Percentiles rank a stretch among this genome's conserved stretches.
These are phyloP conservation scores for Australoheros scitulus DNA, from an alignment of 2,113 vertebrate species.

Conservation along the genomic window DNA sequence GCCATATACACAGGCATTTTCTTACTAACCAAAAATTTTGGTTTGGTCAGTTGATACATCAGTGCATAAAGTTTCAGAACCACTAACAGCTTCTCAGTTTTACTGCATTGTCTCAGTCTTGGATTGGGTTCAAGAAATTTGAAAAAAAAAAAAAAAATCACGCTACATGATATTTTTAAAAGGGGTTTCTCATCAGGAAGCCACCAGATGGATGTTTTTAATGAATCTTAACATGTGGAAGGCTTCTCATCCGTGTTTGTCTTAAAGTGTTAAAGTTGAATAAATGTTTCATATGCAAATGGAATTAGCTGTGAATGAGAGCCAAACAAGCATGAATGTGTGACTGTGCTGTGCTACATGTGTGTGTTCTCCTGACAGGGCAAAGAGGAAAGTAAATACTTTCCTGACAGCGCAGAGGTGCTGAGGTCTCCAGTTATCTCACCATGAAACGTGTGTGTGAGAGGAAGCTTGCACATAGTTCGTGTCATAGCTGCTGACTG, in stretches of 20 bases:
- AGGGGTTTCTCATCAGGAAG: background rate
- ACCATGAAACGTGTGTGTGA: conserved; percentile 47
- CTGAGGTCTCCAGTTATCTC: conserved; percentile 56
- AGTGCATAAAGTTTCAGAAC: background rate
- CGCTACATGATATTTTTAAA: background rate
- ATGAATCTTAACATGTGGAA: conserved; percentile 20
- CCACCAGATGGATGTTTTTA: conserved; percentile 19
- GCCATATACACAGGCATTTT: background rate
- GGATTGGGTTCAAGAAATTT: background rate
- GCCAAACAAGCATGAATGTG: conserved; percentile 29
- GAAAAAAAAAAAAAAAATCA: background rate
- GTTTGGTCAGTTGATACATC: background rate
- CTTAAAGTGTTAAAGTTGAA: conserved; percentile 27
- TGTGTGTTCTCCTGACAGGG: conserved; percentile 8
- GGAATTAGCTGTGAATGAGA: conserved; percentile 27
- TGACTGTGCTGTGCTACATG: conserved; percentile 6
- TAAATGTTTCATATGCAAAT: conserved; percentile 62
- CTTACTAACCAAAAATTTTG: no score
- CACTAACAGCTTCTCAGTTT: background rate
- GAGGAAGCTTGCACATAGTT: conserved; percentile 56
- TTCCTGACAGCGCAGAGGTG: conserved; percentile 56
- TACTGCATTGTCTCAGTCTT: background rate
- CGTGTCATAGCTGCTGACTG: conserved; percentile 65
- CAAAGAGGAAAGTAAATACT: conserved; percentile 44
- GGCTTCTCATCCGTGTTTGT: conserved; percentile 4